These are phyloP conservation scores for Amblyjoppa proteus DNA, from an alignment of 2,888 invertebrate genomes.

Conservation along the genomic window DNA sequence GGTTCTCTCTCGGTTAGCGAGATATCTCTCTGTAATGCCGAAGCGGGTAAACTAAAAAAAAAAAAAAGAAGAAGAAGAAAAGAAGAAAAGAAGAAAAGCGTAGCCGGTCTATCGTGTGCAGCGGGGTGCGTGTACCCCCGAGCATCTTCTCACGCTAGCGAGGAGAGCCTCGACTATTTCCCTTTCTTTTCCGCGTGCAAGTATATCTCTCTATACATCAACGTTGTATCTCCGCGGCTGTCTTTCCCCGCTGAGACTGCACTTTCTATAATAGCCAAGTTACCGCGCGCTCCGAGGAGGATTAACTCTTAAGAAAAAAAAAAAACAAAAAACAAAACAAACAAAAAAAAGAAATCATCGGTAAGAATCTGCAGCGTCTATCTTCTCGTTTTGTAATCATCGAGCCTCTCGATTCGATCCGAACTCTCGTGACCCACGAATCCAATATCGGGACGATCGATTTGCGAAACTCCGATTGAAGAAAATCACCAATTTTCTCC, in stretches of 20 bases:
- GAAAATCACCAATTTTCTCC: not conserved
- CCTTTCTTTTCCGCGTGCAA: slow-evolving; percentile 46
- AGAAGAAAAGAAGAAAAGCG: slow-evolving; percentile 30
- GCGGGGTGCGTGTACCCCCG: slow-evolving; percentile 62
- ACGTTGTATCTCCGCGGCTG: slow-evolving; percentile 15
- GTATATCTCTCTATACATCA: slow-evolving; percentile 14
- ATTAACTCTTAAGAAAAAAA: slow-evolving; percentile 39
- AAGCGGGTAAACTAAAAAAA: slow-evolving; percentile 19
- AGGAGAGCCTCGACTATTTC: slow-evolving; percentile 5
- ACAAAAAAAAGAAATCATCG: too few relatives aligned
- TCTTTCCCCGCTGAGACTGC: not conserved
- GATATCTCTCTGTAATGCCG: slow-evolving; percentile 31
- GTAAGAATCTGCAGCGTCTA: too few relatives aligned
- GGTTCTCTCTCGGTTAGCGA: slow-evolving; percentile 29
- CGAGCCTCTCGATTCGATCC: too few relatives aligned
- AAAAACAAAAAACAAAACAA: not conserved
- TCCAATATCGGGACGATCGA: not conserved
- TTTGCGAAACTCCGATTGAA: not conserved
- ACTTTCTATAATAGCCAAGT: slow-evolving; percentile 58
- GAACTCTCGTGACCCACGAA: too few relatives aligned
- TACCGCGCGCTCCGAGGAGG: slow-evolving; percentile 13
- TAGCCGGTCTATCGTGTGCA: slow-evolving; percentile 34
- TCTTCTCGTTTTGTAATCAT: too few relatives aligned
- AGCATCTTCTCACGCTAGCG: slow-evolving; percentile 75
- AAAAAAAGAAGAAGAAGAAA: slow-evolving; percentile 7